Conservation (phyloP, 2,888 invertebrate species). For the Trachelus iudaicus region DNA sequence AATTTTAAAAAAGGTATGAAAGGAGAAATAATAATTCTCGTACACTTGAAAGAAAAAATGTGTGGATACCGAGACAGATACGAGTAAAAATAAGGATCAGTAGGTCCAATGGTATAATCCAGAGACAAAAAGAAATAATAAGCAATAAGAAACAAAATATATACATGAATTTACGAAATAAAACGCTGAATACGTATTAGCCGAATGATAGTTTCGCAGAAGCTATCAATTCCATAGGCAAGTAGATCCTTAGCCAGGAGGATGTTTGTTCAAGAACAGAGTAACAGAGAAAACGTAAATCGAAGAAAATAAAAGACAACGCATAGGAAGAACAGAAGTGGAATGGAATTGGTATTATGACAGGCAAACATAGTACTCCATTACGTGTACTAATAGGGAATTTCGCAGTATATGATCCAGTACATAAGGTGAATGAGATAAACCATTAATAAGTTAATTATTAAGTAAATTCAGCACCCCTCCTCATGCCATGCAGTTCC, state of each 20-base stretch:
- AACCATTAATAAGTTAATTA: slow-evolving; percentile 2
- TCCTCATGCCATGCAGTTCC: slow-evolving; percentile 64
- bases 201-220: neutral
- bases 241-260: neutral
- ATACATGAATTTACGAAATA: neutral
- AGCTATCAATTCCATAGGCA: neutral
- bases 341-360: neutral
- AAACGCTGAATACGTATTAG: neutral
- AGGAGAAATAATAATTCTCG: neutral
- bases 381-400: neutral
- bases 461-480: slow-evolving; percentile 28
- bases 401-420: neutral
- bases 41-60: neutral
- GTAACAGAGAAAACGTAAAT: slow-evolving; percentile 10
- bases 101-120: neutral
- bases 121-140: neutral
- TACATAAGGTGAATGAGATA: neutral
- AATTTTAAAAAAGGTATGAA: neutral
- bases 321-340: neutral
- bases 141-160: neutral
- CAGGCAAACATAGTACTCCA: neutral
- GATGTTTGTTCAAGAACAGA: slow-evolving; percentile 13
- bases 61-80: neutral
- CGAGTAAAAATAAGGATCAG: neutral
- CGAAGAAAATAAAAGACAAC: neutral